A percentile compares a stretch with the other conserved stretches of the same genome.
Evolutionary conservation across 1,140 invertebrate species (phyloP).

Genomic region (Drosophila ficusphila): DNA sequence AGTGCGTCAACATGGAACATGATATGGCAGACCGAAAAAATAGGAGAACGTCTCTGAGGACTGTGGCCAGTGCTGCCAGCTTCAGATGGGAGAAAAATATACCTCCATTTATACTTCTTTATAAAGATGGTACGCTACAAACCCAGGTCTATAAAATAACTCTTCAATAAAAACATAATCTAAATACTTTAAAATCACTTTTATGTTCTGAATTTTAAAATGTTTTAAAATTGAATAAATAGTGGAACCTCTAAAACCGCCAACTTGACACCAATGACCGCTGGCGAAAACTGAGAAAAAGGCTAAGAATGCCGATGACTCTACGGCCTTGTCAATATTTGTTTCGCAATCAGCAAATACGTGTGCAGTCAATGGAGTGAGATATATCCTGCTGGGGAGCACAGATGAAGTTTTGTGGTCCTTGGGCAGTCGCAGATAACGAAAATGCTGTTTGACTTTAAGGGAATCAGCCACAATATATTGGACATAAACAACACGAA

Average conservation of each 20-base stretch:
- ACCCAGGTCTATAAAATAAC: too few relatives aligned
- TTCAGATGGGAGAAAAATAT: background rate
- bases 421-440: conserved; percentile 30
- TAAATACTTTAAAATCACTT: too few relatives aligned
- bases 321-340: conserved; percentile 71
- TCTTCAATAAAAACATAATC: too few relatives aligned
- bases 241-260: background rate
- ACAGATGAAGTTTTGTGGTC: conserved; percentile 29
- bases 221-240: background rate
- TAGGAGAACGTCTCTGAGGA: conserved; percentile 53
- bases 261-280: conserved; percentile 8
- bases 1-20: conserved; percentile 79
- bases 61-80: conserved; percentile 6
- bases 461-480: conserved; percentile 11
- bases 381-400: conserved; percentile 22
- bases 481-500: conserved; percentile 8
- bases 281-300: conserved; percentile 2
- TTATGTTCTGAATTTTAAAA: background rate
- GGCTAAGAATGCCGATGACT: conserved; percentile 14
- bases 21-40: conserved; percentile 64
- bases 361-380: conserved; percentile 44
- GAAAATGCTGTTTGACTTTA: conserved; percentile 59
- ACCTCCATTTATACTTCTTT: background rate
- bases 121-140: too few relatives aligned
- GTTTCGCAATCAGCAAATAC: conserved; percentile 79